Base-by-base conservation (phyloP, 2,888 invertebrate species). In the Ophion ellenae region DNA sequence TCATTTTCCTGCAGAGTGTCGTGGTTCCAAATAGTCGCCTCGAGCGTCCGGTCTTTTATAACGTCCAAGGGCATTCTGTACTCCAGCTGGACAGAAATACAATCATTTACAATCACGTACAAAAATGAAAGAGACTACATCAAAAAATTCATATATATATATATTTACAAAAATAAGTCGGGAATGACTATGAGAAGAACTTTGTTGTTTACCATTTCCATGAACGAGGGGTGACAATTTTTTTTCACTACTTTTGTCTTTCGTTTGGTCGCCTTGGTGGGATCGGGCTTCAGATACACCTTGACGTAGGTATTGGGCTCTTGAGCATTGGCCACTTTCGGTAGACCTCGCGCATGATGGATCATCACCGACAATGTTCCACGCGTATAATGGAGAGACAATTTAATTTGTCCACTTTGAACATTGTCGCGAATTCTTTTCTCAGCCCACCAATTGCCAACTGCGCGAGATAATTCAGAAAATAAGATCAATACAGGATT, bases 141-240 rank as follows among this genome's bases (percentile, higher is more conserved):
- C 1, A 24, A 24, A 24, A 32, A 32, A 32, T 32, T 0, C 4
- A 4, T 32, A 32, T 4, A 32, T 53, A 9, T 53, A 17, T 53
- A 17, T 17, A 53, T 61, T 9, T 61, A 20, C 20, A 7, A 24
- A 61, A 61, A 24, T 24, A 20, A 20, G 24, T 10, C 9, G 10
- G 24, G 3, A 24, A 10, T 57, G 17, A 17, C 14, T 17, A 57
- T 57, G 4, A 5, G 57, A 7, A 61, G 6, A 2, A 61, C 10
- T 61, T 2, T 7, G 28, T 77, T 76, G 63, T 53, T 88, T 94
- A 98, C 98, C 97, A 98, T 98, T 95, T 99, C 98, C 98, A 99
- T 99, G 94, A 99, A 99, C 24, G 99, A 98, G 0, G 99, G 99
- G 94, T 99, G 98, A 91, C 98, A 98, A 92, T 98, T 98, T 89